Percentiles rank a stretch among this genome's conserved stretches.
These are phyloP conservation scores for Megalurothrips usitatus DNA, from an alignment of 2,888 invertebrate genomes.

Conservation along the genomic window DNA sequence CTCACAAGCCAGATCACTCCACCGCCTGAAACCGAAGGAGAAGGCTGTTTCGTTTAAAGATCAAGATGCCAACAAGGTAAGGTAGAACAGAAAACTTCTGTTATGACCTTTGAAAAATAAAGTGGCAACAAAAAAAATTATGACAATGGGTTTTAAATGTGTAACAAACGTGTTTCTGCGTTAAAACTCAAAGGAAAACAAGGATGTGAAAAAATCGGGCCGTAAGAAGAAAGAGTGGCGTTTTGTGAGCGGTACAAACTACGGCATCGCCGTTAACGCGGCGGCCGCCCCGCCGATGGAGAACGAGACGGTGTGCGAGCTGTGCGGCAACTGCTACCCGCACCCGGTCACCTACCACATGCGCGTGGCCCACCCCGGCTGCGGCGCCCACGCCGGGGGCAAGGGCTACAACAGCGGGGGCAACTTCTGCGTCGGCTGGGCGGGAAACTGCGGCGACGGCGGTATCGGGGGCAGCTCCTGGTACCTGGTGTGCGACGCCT, in stretches of 20 bases:
- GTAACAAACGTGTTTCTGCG: no score
- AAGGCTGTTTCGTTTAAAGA: conserved; percentile 36
- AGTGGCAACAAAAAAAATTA: not conserved
- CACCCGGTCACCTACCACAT: conserved; percentile 88
- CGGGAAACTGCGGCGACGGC: conserved; percentile 82
- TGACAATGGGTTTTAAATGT: no score
- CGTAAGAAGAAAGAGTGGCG: conserved; percentile 57
- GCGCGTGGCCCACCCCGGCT: conserved; percentile 85
- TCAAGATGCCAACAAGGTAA: not conserved
- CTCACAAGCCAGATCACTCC: not conserved
- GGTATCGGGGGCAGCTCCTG: conserved; percentile 75
- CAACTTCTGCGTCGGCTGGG: conserved; percentile 81
- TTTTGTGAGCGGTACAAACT: conserved; percentile 40
- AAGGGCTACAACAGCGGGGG: conserved; percentile 92
- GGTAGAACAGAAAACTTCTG: not conserved
- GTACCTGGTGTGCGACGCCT: conserved; percentile 89
- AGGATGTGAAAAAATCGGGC: not conserved
- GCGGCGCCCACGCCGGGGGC: conserved; percentile 77
- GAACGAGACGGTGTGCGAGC: conserved; percentile 64
- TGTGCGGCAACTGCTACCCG: conserved; percentile 74
- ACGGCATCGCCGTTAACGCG: conserved; percentile 31
- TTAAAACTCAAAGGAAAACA: not conserved
- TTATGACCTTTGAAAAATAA: not conserved
- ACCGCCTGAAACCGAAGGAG: conserved; percentile 41
- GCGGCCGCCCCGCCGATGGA: conserved; percentile 39